Conservation (phyloP, 2,888 invertebrate genomes). For the Cosmia pyralina region DNA sequence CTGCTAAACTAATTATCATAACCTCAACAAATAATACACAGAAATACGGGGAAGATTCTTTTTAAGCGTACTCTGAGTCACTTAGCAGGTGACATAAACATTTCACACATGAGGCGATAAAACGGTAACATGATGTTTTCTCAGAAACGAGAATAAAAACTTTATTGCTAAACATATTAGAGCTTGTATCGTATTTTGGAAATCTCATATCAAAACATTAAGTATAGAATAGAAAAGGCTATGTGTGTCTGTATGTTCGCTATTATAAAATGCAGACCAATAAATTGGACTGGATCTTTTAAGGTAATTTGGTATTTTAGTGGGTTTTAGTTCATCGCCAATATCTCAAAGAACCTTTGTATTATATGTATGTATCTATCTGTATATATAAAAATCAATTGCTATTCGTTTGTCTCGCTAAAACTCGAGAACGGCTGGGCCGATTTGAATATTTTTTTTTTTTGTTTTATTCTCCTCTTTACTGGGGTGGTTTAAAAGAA, state of each 20-base stretch:
- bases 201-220: slow-evolving; percentile 8
- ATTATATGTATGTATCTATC: too few relatives aligned
- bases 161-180: slow-evolving; percentile 50
- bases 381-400: too few relatives aligned
- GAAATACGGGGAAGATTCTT: slow-evolving; percentile 20
- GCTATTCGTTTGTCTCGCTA: too few relatives aligned
- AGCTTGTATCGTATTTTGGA: slow-evolving; percentile 18
- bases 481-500: too few relatives aligned
- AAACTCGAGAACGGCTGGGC: too few relatives aligned
- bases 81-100: slow-evolving; percentile 46
- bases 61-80: slow-evolving; percentile 42
- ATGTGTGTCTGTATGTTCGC: neutral
- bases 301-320: neutral
- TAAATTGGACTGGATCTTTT: neutral
- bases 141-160: slow-evolving; percentile 34
- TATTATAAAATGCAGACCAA: neutral
- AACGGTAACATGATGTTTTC: slow-evolving; percentile 51
- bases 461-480: too few relatives aligned
- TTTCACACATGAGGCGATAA: slow-evolving; percentile 41
- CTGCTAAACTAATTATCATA: slow-evolving; percentile 44
- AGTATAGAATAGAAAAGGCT: neutral
- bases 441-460: too few relatives aligned
- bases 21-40: slow-evolving; percentile 34
- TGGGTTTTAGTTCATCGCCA: neutral
- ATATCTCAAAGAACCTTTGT: neutral